Evolutionary conservation across 1,140 invertebrate species (phyloP).

Genomic region (Ooceraea biroi): DNA sequence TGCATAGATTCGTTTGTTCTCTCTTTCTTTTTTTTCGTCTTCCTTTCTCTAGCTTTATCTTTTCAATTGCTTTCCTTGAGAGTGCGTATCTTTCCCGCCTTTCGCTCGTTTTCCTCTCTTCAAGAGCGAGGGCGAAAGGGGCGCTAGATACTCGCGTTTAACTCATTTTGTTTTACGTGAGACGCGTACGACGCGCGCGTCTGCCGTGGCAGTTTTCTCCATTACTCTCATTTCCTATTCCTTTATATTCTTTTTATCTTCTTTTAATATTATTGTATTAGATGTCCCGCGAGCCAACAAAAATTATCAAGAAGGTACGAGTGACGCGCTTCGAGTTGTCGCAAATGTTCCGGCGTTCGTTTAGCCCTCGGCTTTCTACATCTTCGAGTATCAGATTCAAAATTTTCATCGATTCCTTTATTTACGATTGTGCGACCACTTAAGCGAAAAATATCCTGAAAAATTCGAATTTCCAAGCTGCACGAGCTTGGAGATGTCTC

Average conservation of each 20-base stretch:
- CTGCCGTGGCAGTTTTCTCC: conserved; percentile 68
- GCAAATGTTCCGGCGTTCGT: conserved; percentile 14
- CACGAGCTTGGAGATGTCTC: neutral
- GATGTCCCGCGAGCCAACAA: conserved; percentile 19
- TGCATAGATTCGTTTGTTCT: conserved; percentile 76
- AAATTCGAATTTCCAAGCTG: neutral
- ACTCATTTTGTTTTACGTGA: conserved; percentile 60
- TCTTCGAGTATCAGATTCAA: conserved; percentile 4
- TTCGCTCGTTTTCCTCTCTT: conserved; percentile 31
- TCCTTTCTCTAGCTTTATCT: neutral
- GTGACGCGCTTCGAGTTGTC: conserved; percentile 25
- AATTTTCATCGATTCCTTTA: neutral
- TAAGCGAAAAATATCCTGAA: neutral
- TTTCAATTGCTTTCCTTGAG: neutral
- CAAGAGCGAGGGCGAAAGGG: conserved; percentile 81
- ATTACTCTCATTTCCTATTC: conserved; percentile 11
- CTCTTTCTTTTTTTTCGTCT: conserved; percentile 2
- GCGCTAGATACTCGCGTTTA: conserved; percentile 76
- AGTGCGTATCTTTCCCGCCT: conserved; percentile 17
- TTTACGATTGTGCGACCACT: neutral
- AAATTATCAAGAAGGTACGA: conserved; percentile 14
- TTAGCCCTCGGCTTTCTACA: neutral
- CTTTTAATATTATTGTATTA: conserved; percentile 27
- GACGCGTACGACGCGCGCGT: conserved; percentile 54
- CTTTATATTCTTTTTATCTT: conserved; percentile 25